Evolutionary conservation across 2,888 invertebrate species (phyloP).

Genomic region (Deroplatys truncata): DNA sequence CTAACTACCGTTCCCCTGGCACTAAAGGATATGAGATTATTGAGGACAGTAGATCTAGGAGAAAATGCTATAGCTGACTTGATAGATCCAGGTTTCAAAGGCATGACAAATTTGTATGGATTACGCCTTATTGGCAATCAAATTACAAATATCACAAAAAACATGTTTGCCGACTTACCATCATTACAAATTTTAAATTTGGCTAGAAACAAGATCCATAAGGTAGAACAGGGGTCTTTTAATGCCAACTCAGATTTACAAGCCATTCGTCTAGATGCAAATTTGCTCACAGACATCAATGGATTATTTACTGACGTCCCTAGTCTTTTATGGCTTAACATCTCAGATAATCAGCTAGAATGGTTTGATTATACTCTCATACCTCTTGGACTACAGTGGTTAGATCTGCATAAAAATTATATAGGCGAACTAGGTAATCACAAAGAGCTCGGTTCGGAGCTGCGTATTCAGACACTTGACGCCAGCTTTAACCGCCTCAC

Average conservation of each 20-base stretch:
- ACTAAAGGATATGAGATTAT: conserved; percentile 75
- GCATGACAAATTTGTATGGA: conserved; percentile 81
- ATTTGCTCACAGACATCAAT: conserved; percentile 75
- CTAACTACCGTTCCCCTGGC: conserved; percentile 77
- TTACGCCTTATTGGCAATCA: conserved; percentile 86
- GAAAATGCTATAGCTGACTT: conserved; percentile 82
- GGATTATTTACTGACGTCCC: conserved; percentile 80
- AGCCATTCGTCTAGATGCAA: conserved; percentile 82
- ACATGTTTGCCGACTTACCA: conserved; percentile 73
- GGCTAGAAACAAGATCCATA: conserved; percentile 76
- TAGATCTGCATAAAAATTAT: conserved; percentile 85
- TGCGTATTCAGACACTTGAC: conserved; percentile 78
- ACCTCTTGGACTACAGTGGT: conserved; percentile 77
- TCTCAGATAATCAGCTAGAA: conserved; percentile 84
- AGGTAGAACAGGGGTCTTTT: conserved; percentile 77
- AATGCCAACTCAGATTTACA: conserved; percentile 74
- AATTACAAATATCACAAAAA: conserved; percentile 74
- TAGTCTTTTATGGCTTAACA: conserved; percentile 81
- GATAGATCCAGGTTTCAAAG: conserved; percentile 76
- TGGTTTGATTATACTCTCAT: conserved; percentile 86
- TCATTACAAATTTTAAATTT: conserved; percentile 82
- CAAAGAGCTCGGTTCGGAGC: conserved; percentile 63
- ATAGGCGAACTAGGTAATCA: conserved; percentile 75
- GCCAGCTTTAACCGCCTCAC: conserved; percentile 86
- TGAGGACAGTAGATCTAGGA: conserved; percentile 85